Percentiles rank a stretch among this genome's conserved stretches.
Evolutionary conservation across 53 echinoderm and acorn worm genomes (phyloP).

Genomic region (Paelopatides confundens): DNA sequence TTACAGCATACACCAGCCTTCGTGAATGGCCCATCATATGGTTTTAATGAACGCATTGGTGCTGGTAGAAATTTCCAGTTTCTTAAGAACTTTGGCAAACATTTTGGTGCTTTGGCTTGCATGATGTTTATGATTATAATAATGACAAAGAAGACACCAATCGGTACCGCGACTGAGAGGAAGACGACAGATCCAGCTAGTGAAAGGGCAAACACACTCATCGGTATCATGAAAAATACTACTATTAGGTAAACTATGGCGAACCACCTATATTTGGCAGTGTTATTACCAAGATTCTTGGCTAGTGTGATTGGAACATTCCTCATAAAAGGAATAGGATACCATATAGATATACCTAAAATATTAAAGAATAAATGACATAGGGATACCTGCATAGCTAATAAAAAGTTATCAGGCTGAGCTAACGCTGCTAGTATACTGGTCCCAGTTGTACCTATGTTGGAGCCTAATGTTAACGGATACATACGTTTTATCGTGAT

Average conservation of each 20-base stretch:
- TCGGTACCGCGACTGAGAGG: conserved; percentile 68
- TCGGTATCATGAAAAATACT: conserved; percentile 87
- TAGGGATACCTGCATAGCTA: conserved; percentile 85
- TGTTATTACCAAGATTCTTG: conserved; percentile 93
- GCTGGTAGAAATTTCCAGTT: conserved; percentile 82
- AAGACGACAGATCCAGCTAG: conserved; percentile 77
- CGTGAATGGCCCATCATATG: conserved; percentile 69
- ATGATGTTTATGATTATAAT: conserved; percentile 75
- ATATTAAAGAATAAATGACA: conserved; percentile 97
- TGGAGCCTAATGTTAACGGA: conserved; percentile 91
- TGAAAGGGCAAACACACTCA: conserved; percentile 84
- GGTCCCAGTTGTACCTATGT: conserved; percentile 95
- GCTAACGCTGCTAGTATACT: conserved; percentile 85
- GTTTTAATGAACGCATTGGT: conserved; percentile 78
- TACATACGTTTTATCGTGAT: conserved; percentile 92
- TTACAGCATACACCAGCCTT: conserved; percentile 37
- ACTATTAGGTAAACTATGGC: conserved; percentile 81
- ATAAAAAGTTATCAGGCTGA: conserved; percentile 74
- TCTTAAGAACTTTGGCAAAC: conserved; percentile 74
- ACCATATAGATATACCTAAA: conserved; percentile 91
- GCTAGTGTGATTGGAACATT: conserved; percentile 84
- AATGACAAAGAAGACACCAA: conserved; percentile 57
- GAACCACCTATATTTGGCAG: conserved; percentile 96
- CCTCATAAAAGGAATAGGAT: conserved; percentile 88
- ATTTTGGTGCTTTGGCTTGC: conserved; percentile 72